Evolutionary conservation across 2,797 vertebrate species (phyloP).

Genomic region (Huso huso): DNA sequence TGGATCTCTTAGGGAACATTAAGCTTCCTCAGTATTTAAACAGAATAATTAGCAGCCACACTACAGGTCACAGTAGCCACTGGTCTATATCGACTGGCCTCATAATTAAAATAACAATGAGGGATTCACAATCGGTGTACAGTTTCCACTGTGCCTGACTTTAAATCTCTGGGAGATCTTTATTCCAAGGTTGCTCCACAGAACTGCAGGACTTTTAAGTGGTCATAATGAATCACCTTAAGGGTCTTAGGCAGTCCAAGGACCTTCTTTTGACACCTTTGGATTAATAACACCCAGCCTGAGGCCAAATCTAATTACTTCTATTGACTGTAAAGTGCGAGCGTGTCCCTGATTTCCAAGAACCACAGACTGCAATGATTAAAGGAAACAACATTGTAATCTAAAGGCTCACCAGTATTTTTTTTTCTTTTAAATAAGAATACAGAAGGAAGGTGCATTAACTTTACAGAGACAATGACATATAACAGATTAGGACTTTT

Average conservation of each 20-base stretch:
- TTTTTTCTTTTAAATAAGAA: too few species aligned
- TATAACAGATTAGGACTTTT: too few species aligned
- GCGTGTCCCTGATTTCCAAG: constrained; percentile 21
- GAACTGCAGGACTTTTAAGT: constrained; percentile 32
- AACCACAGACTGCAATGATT: neutral
- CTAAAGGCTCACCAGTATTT: too few species aligned
- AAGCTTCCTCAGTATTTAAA: neutral
- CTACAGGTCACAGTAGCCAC: too few species aligned
- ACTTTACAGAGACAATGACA: too few species aligned
- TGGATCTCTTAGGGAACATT: neutral
- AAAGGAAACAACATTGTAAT: too few species aligned
- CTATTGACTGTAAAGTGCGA: constrained; percentile 17
- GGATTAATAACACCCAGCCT: constrained; percentile 40
- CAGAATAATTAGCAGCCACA: too few species aligned
- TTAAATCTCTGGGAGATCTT: neutral
- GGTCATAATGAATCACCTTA: constrained; percentile 28
- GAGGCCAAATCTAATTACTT: constrained; percentile 29
- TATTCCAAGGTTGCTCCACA: constrained; percentile 20
- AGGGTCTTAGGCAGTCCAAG: constrained; percentile 26
- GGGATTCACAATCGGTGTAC: neutral
- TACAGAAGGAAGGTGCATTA: too few species aligned
- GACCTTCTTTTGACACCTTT: constrained; percentile 31
- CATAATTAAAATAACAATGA: constrained; percentile 18
- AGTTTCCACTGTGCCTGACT: neutral
- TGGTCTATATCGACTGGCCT: too few species aligned